Evolutionary conservation across 1,140 invertebrate genomes (phyloP).

Genomic region (Conopomorpha cramerella): DNA sequence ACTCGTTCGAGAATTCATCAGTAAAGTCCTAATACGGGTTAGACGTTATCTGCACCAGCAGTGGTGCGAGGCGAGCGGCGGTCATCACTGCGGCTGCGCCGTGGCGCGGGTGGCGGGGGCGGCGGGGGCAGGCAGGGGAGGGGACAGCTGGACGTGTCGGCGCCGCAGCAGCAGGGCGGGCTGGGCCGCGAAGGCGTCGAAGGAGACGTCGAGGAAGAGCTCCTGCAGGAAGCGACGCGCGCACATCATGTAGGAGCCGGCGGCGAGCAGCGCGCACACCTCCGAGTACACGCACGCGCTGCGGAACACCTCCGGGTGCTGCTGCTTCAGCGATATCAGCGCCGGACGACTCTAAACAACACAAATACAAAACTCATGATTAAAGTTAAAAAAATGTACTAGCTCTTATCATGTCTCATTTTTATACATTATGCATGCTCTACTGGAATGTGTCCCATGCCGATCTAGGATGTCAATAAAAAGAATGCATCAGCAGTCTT

Average conservation of each 20-base stretch:
- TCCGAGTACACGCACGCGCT: constrained; percentile 94
- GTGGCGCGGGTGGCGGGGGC: too few species aligned
- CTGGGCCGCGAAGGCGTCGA: constrained; percentile 64
- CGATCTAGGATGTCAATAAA: background rate
- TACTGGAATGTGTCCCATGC: too few species aligned
- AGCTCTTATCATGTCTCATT: constrained; percentile 2
- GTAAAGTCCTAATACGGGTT: too few species aligned
- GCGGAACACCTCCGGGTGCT: constrained; percentile 80
- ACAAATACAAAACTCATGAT: too few species aligned
- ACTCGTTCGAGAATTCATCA: too few species aligned
- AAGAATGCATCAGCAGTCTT: too few species aligned
- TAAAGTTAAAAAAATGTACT: constrained; percentile 19
- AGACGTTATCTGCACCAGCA: too few species aligned
- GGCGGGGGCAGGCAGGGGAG: too few species aligned
- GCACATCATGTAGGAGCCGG: constrained; percentile 79
- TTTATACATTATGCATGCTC: constrained; percentile 1
- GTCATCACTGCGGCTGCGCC: too few species aligned
- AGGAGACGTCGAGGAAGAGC: constrained; percentile 87
- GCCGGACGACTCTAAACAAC: constrained; percentile 68
- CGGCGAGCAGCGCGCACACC: constrained; percentile 78
- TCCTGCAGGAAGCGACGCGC: constrained; percentile 91
- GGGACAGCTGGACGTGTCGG: too few species aligned
- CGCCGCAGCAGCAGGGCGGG: too few species aligned
- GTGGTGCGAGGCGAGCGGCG: too few species aligned
- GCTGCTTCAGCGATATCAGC: constrained; percentile 83